These are phyloP conservation scores for Drosophila elegans DNA, from an alignment of 1,140 invertebrate genomes.

Conservation along the genomic window DNA sequence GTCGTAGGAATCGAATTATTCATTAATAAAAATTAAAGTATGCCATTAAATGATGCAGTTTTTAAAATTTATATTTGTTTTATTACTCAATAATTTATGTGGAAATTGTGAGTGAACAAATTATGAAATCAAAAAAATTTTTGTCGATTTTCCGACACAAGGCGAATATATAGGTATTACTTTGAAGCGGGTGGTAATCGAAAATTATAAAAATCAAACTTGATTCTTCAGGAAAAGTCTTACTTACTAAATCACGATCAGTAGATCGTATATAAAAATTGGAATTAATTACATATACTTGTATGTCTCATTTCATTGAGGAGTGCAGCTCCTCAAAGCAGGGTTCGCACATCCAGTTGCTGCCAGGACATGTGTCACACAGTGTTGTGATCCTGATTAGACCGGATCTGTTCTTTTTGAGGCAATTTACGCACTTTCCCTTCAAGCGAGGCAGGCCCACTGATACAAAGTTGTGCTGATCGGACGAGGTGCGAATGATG, in stretches of 20 bases:
- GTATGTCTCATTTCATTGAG: neutral
- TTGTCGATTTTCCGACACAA: too few relatives aligned
- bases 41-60: too few relatives aligned
- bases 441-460: slow-evolving; percentile 59
- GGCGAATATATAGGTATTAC: too few relatives aligned
- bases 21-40: too few relatives aligned
- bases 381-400: slow-evolving; percentile 55
- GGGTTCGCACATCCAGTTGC: slow-evolving; percentile 72
- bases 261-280: neutral
- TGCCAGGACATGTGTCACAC: slow-evolving; percentile 69
- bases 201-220: too few relatives aligned
- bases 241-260: neutral
- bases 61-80: too few relatives aligned
- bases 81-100: too few relatives aligned
- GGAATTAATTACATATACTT: neutral
- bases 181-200: too few relatives aligned
- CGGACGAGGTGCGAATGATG: slow-evolving; percentile 32
- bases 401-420: slow-evolving; percentile 42
- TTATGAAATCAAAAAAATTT: too few relatives aligned
- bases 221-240: too few relatives aligned
- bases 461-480: slow-evolving; percentile 62
- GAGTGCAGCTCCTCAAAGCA: slow-evolving; percentile 69
- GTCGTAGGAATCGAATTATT: too few relatives aligned
- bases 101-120: too few relatives aligned
- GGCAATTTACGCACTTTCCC: slow-evolving; percentile 72